Percentiles rank a stretch among this genome's conserved stretches.
Evolutionary conservation across 2,888 invertebrate species (phyloP).

Genomic region (Ophioninae sp.): DNA sequence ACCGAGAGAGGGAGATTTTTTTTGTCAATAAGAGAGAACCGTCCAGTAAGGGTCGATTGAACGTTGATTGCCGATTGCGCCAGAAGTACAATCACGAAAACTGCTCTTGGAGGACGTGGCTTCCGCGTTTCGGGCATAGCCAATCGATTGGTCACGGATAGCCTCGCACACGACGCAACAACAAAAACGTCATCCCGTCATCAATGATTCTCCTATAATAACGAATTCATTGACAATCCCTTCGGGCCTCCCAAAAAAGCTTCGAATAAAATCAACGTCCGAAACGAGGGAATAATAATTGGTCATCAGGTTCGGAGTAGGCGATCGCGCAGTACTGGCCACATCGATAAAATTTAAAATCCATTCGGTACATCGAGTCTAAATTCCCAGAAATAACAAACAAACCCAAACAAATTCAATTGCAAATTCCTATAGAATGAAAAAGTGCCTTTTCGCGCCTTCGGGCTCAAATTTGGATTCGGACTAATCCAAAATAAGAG

Average conservation of each 20-base stretch:
- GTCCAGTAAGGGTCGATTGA: too few relatives aligned
- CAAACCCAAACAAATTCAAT: neutral
- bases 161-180: neutral
- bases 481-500: too few relatives aligned
- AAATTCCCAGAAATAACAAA: constrained; percentile 13
- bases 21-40: too few relatives aligned
- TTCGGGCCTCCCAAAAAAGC: neutral
- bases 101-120: too few relatives aligned
- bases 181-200: neutral
- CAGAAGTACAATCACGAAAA: too few relatives aligned
- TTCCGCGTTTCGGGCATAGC: neutral
- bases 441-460: neutral
- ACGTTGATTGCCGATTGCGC: too few relatives aligned
- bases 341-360: too few relatives aligned
- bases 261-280: neutral
- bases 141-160: neutral
- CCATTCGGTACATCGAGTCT: neutral
- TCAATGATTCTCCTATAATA: neutral
- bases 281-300: neutral
- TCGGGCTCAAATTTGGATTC: too few relatives aligned
- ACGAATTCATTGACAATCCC: constrained; percentile 2
- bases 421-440: neutral
- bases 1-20: too few relatives aligned
- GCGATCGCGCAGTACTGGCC: neutral
- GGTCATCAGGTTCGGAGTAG: neutral